Evolutionary conservation across 2,797 vertebrate species (phyloP).

Genomic region (Sarcophilus harrisii): DNA sequence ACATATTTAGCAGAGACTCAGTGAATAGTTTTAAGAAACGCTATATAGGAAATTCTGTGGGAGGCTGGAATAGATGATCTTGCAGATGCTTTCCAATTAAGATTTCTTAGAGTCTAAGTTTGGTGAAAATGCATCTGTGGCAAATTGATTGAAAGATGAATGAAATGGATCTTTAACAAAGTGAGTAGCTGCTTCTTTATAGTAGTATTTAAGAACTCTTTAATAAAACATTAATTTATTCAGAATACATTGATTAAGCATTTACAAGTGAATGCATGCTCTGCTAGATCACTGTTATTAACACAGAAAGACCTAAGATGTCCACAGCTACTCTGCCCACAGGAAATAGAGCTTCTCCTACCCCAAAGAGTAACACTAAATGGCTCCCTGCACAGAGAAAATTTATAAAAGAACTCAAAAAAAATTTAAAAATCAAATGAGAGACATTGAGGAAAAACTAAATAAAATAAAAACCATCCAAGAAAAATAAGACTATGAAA

Average conservation of each 20-base stretch:
- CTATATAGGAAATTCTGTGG: background rate
- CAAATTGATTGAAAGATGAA: background rate
- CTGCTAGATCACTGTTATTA: background rate
- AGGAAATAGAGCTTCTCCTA: background rate
- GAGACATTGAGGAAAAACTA: too few species aligned
- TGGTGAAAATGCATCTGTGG: constrained; percentile 6
- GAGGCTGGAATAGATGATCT: background rate
- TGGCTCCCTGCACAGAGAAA: too few species aligned
- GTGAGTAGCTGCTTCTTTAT: background rate
- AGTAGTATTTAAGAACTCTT: constrained; percentile 1
- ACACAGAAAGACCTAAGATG: background rate
- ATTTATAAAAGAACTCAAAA: too few species aligned
- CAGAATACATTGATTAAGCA: background rate
- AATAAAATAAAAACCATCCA: too few species aligned
- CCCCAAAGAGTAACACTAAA: too few species aligned
- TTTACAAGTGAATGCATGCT: background rate
- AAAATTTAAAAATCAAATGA: too few species aligned
- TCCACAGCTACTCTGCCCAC: too few species aligned
- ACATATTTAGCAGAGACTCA: background rate
- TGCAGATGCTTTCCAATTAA: background rate
- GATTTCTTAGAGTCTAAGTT: background rate
- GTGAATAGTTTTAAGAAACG: background rate
- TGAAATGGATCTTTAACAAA: background rate
- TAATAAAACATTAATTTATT: background rate
- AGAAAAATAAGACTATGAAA: too few species aligned